Evolutionary conservation across 92 coral and sea anemone species (phyloP), one percentile per base, ranked within the genome.

Genomic region (Diadumene lineata): DNA sequence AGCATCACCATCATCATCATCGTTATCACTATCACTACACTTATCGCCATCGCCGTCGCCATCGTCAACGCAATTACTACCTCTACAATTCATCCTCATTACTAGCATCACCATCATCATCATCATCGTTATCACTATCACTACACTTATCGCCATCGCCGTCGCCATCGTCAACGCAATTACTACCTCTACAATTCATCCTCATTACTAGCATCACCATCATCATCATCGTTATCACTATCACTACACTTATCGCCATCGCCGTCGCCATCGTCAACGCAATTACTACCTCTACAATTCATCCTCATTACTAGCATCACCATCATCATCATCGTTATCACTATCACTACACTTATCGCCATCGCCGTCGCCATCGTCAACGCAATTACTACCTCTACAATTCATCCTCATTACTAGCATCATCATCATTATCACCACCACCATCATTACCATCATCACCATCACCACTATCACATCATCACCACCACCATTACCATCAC

Each of bases 251-350:
- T 13, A 38, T 38, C 48, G 48, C 48, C 13, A 38, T 38, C 48
- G 13, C 13, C 48, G 26, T 22, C 29, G 7, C 7, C 11, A 58
- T 10, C 2, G 64, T 22, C 11, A 8, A 4, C 11, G 7, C 13
- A 6, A 22, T 21, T 30, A 28, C 2, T 31, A 6, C 11, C 7
- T 6, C 43, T 60, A 74, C 44, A 87, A 68, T 43, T 89, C 76
- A 10, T 91, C 97, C 26, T 93, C 98, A 50, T 90, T 97, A 53
- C 94, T 92, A 30, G 89, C 74, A 81, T 93, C 97, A 38, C 13
- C 48, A 23, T 92, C 96, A 50, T 93, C 97, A 31, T 81, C 81
- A 7, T 86, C 83, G 58, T 86, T 84, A 70, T 70, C 77, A 30
- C 89, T 88, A 11, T 21, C 18, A 53, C 60, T 21, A 3, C 8